Conservation (phyloP, 2,797 vertebrate genomes). For the Urocyon cinereoargenteus region DNA sequence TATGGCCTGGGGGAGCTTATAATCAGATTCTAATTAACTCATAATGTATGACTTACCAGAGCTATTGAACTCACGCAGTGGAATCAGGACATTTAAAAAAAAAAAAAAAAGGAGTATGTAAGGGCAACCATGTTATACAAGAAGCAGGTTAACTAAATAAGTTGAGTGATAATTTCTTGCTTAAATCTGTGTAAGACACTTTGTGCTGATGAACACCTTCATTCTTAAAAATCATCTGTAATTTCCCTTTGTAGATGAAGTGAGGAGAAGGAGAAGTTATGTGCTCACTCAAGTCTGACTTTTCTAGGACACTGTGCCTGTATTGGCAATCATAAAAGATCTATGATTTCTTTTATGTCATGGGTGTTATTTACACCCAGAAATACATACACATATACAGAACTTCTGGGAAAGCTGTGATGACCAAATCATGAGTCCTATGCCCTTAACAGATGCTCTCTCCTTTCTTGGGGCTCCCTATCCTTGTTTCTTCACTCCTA, state of each 20-base stretch:
- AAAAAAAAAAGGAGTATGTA: background rate
- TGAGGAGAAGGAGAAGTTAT: background rate
- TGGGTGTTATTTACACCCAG: background rate
- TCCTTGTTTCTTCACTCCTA: background rate
- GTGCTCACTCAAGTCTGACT: background rate
- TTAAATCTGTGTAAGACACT: background rate
- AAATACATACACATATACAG: background rate
- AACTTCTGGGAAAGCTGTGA: constrained; percentile 1
- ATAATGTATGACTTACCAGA: background rate
- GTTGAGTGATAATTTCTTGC: background rate
- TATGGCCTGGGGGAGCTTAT: background rate
- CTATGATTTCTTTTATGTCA: background rate
- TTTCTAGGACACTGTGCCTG: background rate
- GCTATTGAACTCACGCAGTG: background rate
- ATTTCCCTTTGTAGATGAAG: background rate
- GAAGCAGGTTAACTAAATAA: background rate
- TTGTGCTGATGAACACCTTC: background rate
- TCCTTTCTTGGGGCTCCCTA: background rate
- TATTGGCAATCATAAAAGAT: background rate
- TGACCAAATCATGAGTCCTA: background rate
- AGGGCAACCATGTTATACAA: background rate
- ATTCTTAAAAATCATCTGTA: background rate
- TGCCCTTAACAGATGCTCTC: background rate
- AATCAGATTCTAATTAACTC: background rate
- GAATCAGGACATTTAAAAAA: background rate